A percentile compares a stretch with the other conserved stretches of the same genome.
Evolutionary conservation across 1,140 invertebrate species (phyloP).

Genomic region (Trichonephila clavata): DNA sequence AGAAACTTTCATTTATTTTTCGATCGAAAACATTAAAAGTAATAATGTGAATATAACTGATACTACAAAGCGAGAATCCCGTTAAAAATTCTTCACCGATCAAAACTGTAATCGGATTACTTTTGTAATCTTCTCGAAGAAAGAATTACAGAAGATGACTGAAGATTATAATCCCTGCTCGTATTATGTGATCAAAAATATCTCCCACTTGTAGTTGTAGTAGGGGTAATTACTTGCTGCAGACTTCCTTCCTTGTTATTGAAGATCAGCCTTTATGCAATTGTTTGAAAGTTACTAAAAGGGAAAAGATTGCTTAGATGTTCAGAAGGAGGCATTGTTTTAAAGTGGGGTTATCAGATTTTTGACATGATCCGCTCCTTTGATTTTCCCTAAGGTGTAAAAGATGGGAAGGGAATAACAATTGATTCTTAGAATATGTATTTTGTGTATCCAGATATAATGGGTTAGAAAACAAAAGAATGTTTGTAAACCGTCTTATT

Average conservation of each 20-base stretch:
- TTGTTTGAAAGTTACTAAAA: background rate
- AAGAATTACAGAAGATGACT: background rate
- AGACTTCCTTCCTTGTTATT: background rate
- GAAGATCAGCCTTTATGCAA: background rate
- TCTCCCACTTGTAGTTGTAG: background rate
- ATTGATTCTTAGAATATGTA: background rate
- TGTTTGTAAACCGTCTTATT: too few species aligned
- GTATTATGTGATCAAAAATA: constrained; percentile 28
- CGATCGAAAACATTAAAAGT: background rate
- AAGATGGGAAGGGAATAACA: background rate
- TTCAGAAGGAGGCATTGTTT: background rate
- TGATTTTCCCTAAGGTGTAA: background rate
- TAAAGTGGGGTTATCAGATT: background rate
- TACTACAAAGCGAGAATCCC: background rate
- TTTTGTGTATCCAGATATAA: too few species aligned
- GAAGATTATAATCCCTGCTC: background rate
- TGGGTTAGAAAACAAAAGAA: too few species aligned
- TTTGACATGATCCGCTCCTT: background rate
- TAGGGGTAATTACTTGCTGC: background rate
- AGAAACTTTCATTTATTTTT: background rate
- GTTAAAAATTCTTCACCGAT: constrained; percentile 16
- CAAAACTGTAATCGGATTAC: constrained; percentile 10
- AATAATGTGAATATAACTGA: background rate
- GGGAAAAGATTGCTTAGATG: background rate
- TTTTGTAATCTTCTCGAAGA: constrained; percentile 1